These are phyloP conservation scores for Bacillus rossius DNA, from an alignment of 1,140 invertebrate genomes.

Conservation along the genomic window DNA sequence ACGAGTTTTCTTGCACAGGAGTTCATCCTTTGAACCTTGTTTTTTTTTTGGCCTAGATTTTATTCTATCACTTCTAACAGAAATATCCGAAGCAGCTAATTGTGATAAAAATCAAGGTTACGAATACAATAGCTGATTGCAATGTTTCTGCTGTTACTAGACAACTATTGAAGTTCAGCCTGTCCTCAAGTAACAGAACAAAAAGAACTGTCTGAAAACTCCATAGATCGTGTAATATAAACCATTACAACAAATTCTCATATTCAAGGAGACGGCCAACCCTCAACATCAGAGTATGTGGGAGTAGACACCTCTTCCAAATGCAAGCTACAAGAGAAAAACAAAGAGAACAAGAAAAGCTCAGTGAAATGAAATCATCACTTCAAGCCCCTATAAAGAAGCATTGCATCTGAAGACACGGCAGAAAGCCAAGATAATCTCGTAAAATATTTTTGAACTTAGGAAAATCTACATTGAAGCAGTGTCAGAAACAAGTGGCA, in stretches of 20 bases:
- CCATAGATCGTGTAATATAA: not conserved
- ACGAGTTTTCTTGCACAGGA: conserved; percentile 5
- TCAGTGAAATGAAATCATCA: conserved; percentile 6
- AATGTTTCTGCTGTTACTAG: not conserved
- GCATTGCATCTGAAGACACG: conserved; percentile 1
- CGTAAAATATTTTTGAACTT: not conserved
- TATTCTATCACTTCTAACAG: too few relatives aligned
- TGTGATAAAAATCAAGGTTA: not conserved
- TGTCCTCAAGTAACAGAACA: not conserved
- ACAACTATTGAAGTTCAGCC: not conserved
- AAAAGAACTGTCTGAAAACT: not conserved
- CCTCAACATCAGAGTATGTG: not conserved
- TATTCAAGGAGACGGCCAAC: too few relatives aligned
- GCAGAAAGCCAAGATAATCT: not conserved
- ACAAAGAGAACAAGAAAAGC: not conserved
- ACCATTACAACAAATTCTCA: not conserved
- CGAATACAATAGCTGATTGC: not conserved
- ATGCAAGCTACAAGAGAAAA: not conserved
- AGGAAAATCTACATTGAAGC: not conserved
- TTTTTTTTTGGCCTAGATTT: conserved; percentile 5
- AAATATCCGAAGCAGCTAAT: not conserved
- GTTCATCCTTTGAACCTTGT: not conserved
- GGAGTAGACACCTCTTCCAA: not conserved
- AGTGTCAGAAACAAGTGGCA: not conserved
- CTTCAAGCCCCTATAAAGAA: conserved; percentile 9